Base-by-base conservation (phyloP, 1,140 invertebrate genomes). In the Sinonovacula constricta region DNA sequence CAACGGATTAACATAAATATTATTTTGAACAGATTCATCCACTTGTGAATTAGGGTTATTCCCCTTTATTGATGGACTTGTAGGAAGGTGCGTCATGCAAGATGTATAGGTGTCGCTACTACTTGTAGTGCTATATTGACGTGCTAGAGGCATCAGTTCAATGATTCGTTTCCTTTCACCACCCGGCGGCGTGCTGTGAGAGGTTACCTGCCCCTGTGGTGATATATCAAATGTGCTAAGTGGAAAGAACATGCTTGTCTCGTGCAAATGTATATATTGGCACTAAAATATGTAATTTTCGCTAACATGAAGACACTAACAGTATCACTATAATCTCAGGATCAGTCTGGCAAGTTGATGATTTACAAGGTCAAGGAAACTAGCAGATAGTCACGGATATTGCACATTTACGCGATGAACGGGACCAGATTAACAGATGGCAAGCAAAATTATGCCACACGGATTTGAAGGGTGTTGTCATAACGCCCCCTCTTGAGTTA, bases 1-100 rank as follows among this genome's bases (percentile, higher is more conserved):
- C 90, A 98, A 90, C 12, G 97, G 96, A 92, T 98, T 98, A 85
- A 98, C 94, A 91, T 98, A 98, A 80, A 98, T 93, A 92, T 97
- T 97, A 94, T 94, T 85, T 80, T 89, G 77, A 77, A 82, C 65
- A 36, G 77, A 67, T 57, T 70, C 62, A 39, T 85, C 82, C 53
- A 51, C 34, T 54, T 15, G 28, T 36, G 65, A 60, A 49, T 68
- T 69, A 28, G 34, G 59, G 45, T 68, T 67, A 49, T 68, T 78
- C 26, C 82, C 83, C 18, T 81, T 76, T 39, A 74, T 70, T 18
- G 77, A 79, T 39, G 88, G 88, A 49, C 86, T 88, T 62, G 83
- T 85, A 34, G 87, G 89, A 84, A 96, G 96, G 92, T 98, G 96
- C 81, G 97, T 98, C 92, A 96, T 95, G 93, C 97, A 99, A 91